Base-by-base conservation (phyloP, 2,797 vertebrate genomes). In the Adelosebastes latens region DNA sequence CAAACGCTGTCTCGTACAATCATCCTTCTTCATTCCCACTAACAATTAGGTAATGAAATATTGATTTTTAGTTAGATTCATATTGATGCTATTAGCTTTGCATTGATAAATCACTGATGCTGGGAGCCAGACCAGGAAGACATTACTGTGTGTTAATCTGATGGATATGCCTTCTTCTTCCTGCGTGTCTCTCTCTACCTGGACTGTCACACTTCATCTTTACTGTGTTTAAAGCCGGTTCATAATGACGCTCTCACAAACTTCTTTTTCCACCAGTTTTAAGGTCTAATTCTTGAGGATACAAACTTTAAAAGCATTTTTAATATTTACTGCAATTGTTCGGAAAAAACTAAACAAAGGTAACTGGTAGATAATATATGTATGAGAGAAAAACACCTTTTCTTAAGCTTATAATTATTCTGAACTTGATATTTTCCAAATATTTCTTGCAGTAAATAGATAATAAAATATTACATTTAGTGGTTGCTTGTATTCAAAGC, bases 31-130 rank as follows among this genome's bases (percentile, higher is more conserved):
- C 98, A 99, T 99, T 98, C 97, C 97, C 96, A 95, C 98, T 98
- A 99, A 99, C 98, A 99, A 99, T 99, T 99, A 99, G 98, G 98
- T 99, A 99, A 99, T 99, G 98, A 99, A 99, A 99, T 99, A 99
- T 99, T 98, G 98, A 99, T 99, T 99, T 99, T 99, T 98, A 98
- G 98, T 99, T 99, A 98, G 98, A 99, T 99, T 99, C 98, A 99
- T 99, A 99, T 99, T 99, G 98, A 99, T 99, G 98, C 97, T 98
- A 99, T 99, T 99, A 99, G 97, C 98, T 99, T 99, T 98, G 97
- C 97, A 98, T 99, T 99, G 98, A 99, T 98, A 98, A 99, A 99
- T 99, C 97, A 98, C 96, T 94, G 96, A 87, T 93, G 95, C 94
- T 77, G 86, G 84, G 75, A 92, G 85, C 87, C 89, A 88, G 91